Base-by-base conservation (phyloP, 2,797 vertebrate species). In the Anabas testudineus region DNA sequence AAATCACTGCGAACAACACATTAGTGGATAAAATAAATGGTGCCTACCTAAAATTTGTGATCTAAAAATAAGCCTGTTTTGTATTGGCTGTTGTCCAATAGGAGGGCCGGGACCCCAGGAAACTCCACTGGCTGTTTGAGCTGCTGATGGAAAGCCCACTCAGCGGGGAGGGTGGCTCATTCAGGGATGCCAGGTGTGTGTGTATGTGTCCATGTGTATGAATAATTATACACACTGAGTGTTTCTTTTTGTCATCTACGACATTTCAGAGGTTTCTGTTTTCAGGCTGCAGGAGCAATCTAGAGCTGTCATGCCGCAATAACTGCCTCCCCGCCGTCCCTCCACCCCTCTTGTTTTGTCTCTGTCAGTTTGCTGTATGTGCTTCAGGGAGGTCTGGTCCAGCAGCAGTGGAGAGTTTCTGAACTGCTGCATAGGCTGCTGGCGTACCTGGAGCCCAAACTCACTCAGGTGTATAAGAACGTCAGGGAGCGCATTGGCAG, bases 401-500 rank as follows among this genome's bases (percentile, higher is more conserved):
- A 99, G 90, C 97, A 99, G 82, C 97, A 98, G 67, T 99, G 98
- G 97, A 94, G 97, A 71, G 97, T 99, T 2, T 95, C 98, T 18
- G 96, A 99, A 71, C 91, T 99, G 28, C 81, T 99, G 72, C 97
- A 99, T 87, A 93, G 96, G 68, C 91, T 99, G 74, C 93, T 99
- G 70, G 91, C 91, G 64, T 98, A 97, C 91, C 89, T 99, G 93
- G 97, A 99, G 78, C 97, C 97, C 59, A 98, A 97, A 90, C 97
- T 99, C 83, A 98, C 96, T 2, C 97, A 99, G 74, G 97, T 98
- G 87, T 99, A 98, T 89, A 99, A 99, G 90, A 98, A 99, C 1
- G 97, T 99, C 71, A 93, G 97, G 71, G 98, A 99, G 90, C 95
- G 97, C 55, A 99, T 98, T 53, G 97, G 97, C 90, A 99, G 98